These are phyloP conservation scores for Aplochiton taeniatus DNA, from an alignment of 2,797 vertebrate genomes.

Conservation along the genomic window DNA sequence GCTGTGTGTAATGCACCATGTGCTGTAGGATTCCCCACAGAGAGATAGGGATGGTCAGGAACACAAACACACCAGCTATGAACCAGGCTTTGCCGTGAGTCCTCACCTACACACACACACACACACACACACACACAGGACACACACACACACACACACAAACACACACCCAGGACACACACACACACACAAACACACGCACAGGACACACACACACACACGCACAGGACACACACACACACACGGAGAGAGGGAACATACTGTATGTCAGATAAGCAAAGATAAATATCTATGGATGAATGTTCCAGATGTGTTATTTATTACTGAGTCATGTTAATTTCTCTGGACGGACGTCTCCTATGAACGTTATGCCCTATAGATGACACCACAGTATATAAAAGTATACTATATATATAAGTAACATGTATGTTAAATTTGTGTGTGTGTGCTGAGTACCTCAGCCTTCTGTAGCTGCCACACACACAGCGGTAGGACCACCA, in stretches of 20 bases:
- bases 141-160: no score
- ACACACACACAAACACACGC: not conserved
- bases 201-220: not conserved
- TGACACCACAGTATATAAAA: no score
- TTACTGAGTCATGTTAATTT: no score
- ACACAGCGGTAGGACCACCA: conserved; percentile 85
- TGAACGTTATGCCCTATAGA: no score
- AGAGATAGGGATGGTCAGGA: conserved; percentile 96
- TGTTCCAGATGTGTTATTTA: no score
- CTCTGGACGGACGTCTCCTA: no score
- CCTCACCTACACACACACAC: not conserved
- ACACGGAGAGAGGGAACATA: no score
- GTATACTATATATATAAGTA: no score
- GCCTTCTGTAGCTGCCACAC: conserved; percentile 90
- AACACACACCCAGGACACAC: conserved; percentile 34
- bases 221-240: not conserved
- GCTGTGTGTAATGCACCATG: conserved; percentile 96
- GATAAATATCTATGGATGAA: no score
- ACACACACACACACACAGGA: not conserved
- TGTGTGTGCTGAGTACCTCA: conserved; percentile 69
- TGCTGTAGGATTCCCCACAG: conserved; percentile 97
- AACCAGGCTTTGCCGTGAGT: conserved; percentile 96
- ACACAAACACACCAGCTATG: conserved; percentile 95
- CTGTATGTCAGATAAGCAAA: no score
- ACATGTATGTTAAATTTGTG: no score